Base-by-base conservation (phyloP, 1,140 invertebrate genomes). In the Centruroides vittatus region DNA sequence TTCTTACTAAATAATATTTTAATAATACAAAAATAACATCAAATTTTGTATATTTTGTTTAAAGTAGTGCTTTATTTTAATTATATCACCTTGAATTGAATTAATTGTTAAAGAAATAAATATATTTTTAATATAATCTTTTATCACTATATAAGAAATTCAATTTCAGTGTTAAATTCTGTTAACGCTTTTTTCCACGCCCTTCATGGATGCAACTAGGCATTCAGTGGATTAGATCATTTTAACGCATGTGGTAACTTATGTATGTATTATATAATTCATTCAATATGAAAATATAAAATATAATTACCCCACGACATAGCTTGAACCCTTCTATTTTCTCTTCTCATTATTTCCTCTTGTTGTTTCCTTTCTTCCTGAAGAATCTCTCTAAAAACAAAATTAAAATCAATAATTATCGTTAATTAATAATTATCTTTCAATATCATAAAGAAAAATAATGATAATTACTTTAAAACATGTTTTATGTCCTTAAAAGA, bases 401-500 rank as follows among this genome's bases (percentile, higher is more conserved):
- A 53, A 23, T 41, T 36, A 36, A 13, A 41, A 49, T 13, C 13
- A 2, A 3, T 3, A 50, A 48, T 35, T 23, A 5, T 13, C 5
- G 10, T 55, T 4, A 55, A 55, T 55, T 23, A 55, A 55, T 6
- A 23, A 4, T 23, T n/a, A 34, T 55, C 9, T 10, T 35, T 23
- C 35, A 13, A 34, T 55, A 23, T 55, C 34, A 56, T 13, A 0
- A 35, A 12, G 0, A 34, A 11, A 5, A 13, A 34, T 13, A 23
- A 23, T 23, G 23, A 55, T 7, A 13, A 79, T 83, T 72, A 91
- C 88, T 86, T 83, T 36, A 94, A 76, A 9, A 84, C 85, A 75
- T 90, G 86, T 72, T 89, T 88, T 61, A 95, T 85, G 53, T 88
- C 81, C 68, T 86, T 86, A 66, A 94, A 93, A n/a, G 82, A 86